These are phyloP conservation scores for Lophotis ruficrista DNA, from an alignment of 2,113 vertebrate genomes.

Conservation along the genomic window DNA sequence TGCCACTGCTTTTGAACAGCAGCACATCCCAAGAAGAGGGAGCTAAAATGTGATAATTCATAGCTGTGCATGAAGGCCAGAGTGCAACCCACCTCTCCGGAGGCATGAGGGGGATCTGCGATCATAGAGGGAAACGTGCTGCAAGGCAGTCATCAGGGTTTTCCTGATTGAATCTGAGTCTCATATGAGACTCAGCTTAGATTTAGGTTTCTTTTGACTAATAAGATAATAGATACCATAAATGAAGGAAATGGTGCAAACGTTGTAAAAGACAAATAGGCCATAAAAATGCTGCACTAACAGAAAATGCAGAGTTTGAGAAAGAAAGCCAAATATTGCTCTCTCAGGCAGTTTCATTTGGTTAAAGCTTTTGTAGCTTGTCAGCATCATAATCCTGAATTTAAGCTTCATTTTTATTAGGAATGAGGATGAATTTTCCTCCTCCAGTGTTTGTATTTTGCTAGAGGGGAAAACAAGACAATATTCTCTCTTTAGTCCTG, in stretches of 20 bases:
- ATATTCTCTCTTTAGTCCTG: background rate
- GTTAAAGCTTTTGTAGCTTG: background rate
- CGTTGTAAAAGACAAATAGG: background rate
- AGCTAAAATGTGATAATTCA: background rate
- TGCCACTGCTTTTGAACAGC: background rate
- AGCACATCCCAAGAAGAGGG: background rate
- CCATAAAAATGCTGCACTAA: background rate
- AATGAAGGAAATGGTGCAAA: background rate
- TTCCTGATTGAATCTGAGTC: background rate
- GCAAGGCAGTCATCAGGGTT: background rate
- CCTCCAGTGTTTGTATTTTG: background rate
- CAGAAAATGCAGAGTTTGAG: background rate
- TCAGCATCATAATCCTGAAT: background rate
- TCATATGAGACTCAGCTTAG: background rate
- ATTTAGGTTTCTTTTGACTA: background rate
- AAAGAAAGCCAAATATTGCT: background rate
- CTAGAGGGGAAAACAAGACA: background rate
- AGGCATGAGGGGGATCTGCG: background rate
- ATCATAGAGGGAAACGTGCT: background rate
- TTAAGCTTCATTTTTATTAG: background rate
- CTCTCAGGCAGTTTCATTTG: background rate
- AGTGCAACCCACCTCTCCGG: background rate
- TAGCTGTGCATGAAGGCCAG: background rate
- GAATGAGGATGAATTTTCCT: background rate
- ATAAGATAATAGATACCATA: background rate